Evolutionary conservation across 2,888 invertebrate species (phyloP), one percentile per base, ranked within the genome.

Genomic region (Abrostola tripartita): DNA sequence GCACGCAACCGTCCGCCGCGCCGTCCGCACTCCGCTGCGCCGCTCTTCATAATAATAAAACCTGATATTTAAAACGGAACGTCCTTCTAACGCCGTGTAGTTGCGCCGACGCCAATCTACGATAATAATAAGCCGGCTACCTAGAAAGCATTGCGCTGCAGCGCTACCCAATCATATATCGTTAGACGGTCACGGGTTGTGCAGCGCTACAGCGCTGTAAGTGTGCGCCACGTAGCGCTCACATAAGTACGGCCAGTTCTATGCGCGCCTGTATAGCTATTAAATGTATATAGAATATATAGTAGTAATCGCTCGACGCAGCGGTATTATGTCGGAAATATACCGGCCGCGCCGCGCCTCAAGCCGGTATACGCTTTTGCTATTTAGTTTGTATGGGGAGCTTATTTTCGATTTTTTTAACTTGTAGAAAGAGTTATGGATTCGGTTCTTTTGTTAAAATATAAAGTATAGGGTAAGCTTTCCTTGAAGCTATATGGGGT

Each of bases 71-170:
- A 94, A 94, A 94, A 94, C 94, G 94, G 94, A 94, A 94, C 94
- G 94, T 94, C 94, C 94, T 94, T 94, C 94, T 94, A 94, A 94
- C 94, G 94, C 93, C 93, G 94, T 94, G 94, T 94, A 94, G 94
- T 94, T 94, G 94, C 94, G 94, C 94, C 94, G 94, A 94, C 94
- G 94, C 94, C 94, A 94, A 94, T 94, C 94, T 94, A 94, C 94
- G 94, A 94, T 94, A 94, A 94, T 94, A 94, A 94, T 94, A 94
- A 94, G 94, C 93, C 92, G 91, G 86, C 90, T 88, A 88, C 89
- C 88, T 79, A 86, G 85, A 85, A 81, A 88, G 84, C 86, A 76
- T 77, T 84, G 84, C 88, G 90, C 88, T 92, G 74, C 81, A 93
- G 92, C 94, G 93, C 93, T 92, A 61, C 61, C 81, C 52, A 53